These are phyloP conservation scores for Lasioglossum calceatum DNA, from an alignment of 2,888 invertebrate genomes.

Conservation along the genomic window DNA sequence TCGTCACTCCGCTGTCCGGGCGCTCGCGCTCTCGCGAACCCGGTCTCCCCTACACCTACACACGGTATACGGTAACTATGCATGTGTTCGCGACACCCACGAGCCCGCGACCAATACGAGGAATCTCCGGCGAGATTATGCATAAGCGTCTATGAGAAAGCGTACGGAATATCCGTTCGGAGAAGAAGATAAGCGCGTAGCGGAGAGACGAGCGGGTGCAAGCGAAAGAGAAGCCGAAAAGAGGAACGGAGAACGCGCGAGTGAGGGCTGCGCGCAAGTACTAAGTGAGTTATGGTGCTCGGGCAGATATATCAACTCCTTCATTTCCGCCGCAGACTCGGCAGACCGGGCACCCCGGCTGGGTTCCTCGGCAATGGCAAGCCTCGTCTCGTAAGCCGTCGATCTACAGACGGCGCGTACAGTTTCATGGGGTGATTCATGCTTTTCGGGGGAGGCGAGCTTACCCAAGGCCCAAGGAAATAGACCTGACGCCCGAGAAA, in stretches of 20 bases:
- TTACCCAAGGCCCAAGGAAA: slow-evolving; percentile 8
- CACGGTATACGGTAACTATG: neutral
- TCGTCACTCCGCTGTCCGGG: slow-evolving; percentile 23
- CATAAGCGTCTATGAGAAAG: slow-evolving; percentile 48
- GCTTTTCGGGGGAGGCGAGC: slow-evolving; percentile 11
- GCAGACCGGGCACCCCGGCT: slow-evolving; percentile 66
- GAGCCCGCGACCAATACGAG: slow-evolving; percentile 38
- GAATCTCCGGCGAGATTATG: slow-evolving; percentile 37
- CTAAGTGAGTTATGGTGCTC: slow-evolving; percentile 82
- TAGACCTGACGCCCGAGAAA: slow-evolving; percentile 33
- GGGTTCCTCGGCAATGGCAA: slow-evolving; percentile 56
- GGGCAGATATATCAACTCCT: slow-evolving; percentile 83
- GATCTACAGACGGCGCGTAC: slow-evolving; percentile 56
- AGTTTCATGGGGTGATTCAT: slow-evolving; percentile 50
- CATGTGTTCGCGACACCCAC: slow-evolving; percentile 39
- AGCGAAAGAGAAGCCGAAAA: slow-evolving; percentile 34
- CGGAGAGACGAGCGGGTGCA: slow-evolving; percentile 5
- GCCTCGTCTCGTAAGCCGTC: slow-evolving; percentile 60
- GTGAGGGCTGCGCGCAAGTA: slow-evolving; percentile 75
- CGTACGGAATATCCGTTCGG: slow-evolving; percentile 45
- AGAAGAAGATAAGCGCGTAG: slow-evolving; percentile 34
- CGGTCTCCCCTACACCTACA: neutral
- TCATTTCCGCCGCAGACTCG: slow-evolving; percentile 83
- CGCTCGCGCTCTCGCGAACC: neutral
- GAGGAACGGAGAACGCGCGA: slow-evolving; percentile 21